Evolutionary conservation across 1,140 invertebrate species (phyloP).

Genomic region (Ectropis grisescens): DNA sequence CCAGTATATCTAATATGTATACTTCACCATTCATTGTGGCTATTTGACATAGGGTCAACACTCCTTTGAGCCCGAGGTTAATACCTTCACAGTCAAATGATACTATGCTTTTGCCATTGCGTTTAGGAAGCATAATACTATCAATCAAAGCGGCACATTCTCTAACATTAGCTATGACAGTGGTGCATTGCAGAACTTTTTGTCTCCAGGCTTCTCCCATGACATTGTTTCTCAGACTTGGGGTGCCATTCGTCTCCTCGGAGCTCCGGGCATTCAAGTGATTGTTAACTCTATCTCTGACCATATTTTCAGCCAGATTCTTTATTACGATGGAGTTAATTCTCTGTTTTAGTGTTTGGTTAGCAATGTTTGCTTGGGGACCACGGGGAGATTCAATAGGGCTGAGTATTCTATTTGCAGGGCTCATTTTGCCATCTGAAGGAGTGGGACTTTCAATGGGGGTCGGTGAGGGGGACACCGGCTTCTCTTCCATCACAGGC

Average conservation of each 20-base stretch:
- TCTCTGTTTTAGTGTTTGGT: constrained; percentile 86
- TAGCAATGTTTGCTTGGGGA: constrained; percentile 66
- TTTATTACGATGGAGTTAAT: constrained; percentile 90
- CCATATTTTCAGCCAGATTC: constrained; percentile 90
- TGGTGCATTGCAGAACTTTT: constrained; percentile 84
- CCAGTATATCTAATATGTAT: constrained; percentile 92
- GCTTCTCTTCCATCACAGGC: constrained; percentile 46
- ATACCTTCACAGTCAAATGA: constrained; percentile 93
- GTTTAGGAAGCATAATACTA: constrained; percentile 78
- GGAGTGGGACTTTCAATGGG: constrained; percentile 54
- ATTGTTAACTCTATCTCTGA: constrained; percentile 79
- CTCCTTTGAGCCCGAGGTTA: constrained; percentile 87
- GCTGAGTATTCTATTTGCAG: constrained; percentile 59
- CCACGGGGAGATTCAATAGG: constrained; percentile 55
- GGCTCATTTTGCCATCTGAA: constrained; percentile 54
- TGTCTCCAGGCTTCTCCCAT: constrained; percentile 83
- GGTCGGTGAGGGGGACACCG: constrained; percentile 35
- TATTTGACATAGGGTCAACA: constrained; percentile 89
- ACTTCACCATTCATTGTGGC: constrained; percentile 83
- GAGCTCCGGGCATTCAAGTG: constrained; percentile 50
- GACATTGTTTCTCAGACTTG: constrained; percentile 59
- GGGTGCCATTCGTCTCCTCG: constrained; percentile 45
- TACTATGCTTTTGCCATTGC: constrained; percentile 71
- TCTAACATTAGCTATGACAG: constrained; percentile 81
- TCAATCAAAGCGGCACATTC: constrained; percentile 85